phyloP scores from a whole-genome alignment of 2,113 vertebrate species.

The Ploceus nigricollis region DNA sequence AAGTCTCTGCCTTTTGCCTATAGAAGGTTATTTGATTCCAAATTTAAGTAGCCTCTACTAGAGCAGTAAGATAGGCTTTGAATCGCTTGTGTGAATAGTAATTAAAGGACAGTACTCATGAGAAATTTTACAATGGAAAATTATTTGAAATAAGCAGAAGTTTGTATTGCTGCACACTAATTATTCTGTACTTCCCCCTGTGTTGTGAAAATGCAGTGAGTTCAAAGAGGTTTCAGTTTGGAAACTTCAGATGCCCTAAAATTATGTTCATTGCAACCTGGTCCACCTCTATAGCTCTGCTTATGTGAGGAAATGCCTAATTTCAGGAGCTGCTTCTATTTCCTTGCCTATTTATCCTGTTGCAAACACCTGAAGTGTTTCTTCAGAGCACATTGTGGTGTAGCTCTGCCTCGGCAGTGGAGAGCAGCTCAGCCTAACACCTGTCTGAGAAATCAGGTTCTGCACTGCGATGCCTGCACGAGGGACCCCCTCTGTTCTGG shows the following conservation, averaged over 20 bases:
- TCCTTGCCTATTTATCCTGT: background rate
- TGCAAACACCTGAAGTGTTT: background rate
- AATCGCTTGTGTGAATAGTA: background rate
- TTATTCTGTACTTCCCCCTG: background rate
- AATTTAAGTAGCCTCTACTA: background rate
- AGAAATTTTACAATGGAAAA: background rate
- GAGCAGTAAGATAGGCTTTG: background rate
- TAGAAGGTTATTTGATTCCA: background rate
- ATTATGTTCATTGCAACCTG: background rate
- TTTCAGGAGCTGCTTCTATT: background rate
- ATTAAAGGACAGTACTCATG: background rate
- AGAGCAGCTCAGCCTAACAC: background rate
- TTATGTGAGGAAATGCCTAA: background rate
- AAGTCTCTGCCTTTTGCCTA: background rate
- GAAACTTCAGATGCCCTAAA: background rate
- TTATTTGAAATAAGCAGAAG: background rate
- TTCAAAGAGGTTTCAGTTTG: background rate
- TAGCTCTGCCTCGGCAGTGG: background rate
- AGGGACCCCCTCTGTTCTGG: background rate
- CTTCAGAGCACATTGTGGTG: background rate
- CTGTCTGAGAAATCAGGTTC: background rate
- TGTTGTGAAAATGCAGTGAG: background rate
- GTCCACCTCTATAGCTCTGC: background rate
- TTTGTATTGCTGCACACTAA: background rate
- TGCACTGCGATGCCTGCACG: rapidly evolving